Conservation (phyloP, 2,113 vertebrate genomes). For the Saccopteryx leptura region DNA sequence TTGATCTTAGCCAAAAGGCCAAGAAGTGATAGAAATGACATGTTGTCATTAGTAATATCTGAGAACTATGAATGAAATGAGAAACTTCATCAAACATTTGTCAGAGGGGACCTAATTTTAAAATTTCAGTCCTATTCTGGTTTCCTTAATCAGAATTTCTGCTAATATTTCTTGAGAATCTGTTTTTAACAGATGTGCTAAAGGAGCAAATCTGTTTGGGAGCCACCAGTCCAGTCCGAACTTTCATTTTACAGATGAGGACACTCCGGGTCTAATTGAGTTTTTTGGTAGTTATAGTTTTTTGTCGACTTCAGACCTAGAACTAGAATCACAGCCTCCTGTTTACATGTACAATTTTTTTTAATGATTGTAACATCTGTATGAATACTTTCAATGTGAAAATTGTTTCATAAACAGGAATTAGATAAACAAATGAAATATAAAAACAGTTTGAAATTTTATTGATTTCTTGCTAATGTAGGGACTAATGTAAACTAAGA, state of each 20-base stretch:
- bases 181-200: neutral
- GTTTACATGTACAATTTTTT: neutral
- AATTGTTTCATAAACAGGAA: slow-evolving; percentile 38
- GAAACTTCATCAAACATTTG: slow-evolving; percentile 39
- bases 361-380: neutral
- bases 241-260: neutral
- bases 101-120: neutral
- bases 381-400: neutral
- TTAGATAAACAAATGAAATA: slow-evolving; percentile 37
- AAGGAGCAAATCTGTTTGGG: neutral
- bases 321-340: neutral
- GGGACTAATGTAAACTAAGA: slow-evolving; percentile 16
- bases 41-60: neutral
- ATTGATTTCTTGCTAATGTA: slow-evolving; percentile 16
- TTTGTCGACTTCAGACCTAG: neutral
- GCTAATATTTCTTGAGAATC: neutral
- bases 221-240: neutral
- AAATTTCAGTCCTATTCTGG: neutral
- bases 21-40: neutral
- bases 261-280: neutral
- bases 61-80: neutral
- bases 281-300: neutral
- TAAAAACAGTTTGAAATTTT: slow-evolving; percentile 8
- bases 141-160: slow-evolving; percentile 23
- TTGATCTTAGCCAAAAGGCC: no score